Conservation (phyloP, 2,797 vertebrate genomes). For the Gallinago stenura region DNA sequence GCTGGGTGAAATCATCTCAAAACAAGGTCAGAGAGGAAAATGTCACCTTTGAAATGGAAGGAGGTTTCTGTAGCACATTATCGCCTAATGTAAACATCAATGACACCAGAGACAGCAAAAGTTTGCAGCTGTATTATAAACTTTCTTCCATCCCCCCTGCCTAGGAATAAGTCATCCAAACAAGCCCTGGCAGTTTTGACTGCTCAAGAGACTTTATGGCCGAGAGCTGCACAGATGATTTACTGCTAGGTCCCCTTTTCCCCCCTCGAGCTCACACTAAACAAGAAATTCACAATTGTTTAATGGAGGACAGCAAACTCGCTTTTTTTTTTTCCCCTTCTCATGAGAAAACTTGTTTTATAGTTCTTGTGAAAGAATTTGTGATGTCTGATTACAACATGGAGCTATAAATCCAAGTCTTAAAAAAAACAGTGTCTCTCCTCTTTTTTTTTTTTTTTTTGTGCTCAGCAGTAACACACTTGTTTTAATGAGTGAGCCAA, state of each 20-base stretch:
- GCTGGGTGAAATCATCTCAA: neutral
- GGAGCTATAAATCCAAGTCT: conserved; percentile 34
- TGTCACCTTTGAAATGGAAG: neutral
- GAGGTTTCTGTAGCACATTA: conserved; percentile 27
- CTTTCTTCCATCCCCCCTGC: conserved; percentile 7
- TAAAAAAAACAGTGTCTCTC: neutral
- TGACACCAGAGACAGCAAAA: conserved; percentile 43
- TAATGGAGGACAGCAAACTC: neutral
- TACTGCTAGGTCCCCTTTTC: neutral
- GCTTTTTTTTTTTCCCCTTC: neutral
- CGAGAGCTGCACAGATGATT: conserved; percentile 29
- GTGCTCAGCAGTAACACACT: neutral
- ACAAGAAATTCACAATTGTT: neutral
- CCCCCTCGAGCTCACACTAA: neutral
- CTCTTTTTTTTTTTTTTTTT: too few relatives aligned
- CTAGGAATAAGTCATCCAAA: conserved; percentile 59
- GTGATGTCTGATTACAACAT: conserved; percentile 17
- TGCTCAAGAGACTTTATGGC: conserved; percentile 48
- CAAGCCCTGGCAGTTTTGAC: conserved; percentile 51
- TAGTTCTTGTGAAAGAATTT: conserved; percentile 22
- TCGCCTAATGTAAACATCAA: neutral
- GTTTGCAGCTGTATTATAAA: conserved; percentile 61
- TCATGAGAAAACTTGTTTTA: conserved; percentile 54
- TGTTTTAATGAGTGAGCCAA: conserved; percentile 33
- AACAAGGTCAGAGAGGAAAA: neutral